These are phyloP conservation scores for Sebastes taczanowskii DNA, from an alignment of 2,797 vertebrate genomes.

Conservation along the genomic window DNA sequence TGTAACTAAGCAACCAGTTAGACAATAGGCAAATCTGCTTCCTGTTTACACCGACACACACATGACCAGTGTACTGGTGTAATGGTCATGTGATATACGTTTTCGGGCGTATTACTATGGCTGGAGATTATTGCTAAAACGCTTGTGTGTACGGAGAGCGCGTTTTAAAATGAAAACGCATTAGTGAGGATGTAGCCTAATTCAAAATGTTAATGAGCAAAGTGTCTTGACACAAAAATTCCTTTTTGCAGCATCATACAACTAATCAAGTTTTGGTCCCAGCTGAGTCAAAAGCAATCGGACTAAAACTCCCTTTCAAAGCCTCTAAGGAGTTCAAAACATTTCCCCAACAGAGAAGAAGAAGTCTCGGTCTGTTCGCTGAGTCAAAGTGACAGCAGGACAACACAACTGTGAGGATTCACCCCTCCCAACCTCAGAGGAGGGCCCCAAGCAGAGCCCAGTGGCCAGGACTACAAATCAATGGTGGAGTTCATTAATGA, in stretches of 20 bases:
- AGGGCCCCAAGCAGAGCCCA: conserved; percentile 14
- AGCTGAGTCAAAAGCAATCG: background rate
- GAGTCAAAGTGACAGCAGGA: conserved; percentile 69
- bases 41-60: fast-evolving
- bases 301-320: background rate
- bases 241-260: background rate
- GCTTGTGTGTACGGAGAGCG: background rate
- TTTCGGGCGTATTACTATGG: no score
- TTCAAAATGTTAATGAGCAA: background rate
- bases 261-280: background rate
- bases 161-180: fast-evolving
- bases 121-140: no score
- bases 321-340: background rate
- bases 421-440: conserved; percentile 5
- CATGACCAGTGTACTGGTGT: background rate
- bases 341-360: conserved; percentile 4
- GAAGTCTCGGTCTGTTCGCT: conserved; percentile 7
- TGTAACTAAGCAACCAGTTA: background rate
- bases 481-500: conserved; percentile 80
- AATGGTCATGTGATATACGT: no score
- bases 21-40: background rate
- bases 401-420: conserved; percentile 57
- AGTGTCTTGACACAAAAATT: background rate
- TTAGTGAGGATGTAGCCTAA: background rate
- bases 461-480: conserved; percentile 69